Conservation (phyloP, 2,797 vertebrate genomes). For the Mionectes olivaceus region DNA sequence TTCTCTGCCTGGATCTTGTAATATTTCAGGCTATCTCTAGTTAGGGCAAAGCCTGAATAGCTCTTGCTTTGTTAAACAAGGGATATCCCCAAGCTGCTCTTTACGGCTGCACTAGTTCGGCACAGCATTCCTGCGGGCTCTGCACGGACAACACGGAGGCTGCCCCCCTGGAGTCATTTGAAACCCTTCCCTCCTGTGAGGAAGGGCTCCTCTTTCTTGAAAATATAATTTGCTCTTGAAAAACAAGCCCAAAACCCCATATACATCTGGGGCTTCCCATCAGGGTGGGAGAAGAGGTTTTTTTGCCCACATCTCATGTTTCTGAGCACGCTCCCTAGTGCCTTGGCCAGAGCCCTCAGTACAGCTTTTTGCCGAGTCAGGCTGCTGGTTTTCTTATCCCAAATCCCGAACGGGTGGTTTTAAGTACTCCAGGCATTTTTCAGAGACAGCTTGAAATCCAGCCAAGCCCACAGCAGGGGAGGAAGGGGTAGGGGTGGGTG, state of each 20-base stretch:
- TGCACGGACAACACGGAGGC: fast-evolving
- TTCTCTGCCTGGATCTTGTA: neutral
- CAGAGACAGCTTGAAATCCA: conserved; percentile 19
- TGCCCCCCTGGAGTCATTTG: fast-evolving
- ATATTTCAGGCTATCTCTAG: neutral
- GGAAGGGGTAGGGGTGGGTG: neutral
- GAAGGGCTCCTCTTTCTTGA: neutral
- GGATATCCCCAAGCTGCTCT: neutral
- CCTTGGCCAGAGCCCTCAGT: neutral
- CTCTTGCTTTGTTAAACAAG: neutral
- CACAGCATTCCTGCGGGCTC: fast-evolving
- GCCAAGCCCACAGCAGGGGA: neutral
- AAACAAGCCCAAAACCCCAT: neutral
- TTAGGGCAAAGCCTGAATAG: neutral
- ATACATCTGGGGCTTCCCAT: neutral
- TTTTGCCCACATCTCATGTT: neutral
- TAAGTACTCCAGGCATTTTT: conserved; percentile 26
- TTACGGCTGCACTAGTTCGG: neutral
- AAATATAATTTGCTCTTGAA: neutral
- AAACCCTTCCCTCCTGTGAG: neutral
- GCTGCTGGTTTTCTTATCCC: conserved; percentile 29
- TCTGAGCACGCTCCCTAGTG: neutral
- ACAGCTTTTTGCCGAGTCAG: conserved; percentile 14
- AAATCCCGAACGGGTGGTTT: conserved; percentile 5
- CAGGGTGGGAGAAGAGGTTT: neutral